Conservation (phyloP, 2,797 vertebrate genomes). For the Tragelaphus oryx region DNA sequence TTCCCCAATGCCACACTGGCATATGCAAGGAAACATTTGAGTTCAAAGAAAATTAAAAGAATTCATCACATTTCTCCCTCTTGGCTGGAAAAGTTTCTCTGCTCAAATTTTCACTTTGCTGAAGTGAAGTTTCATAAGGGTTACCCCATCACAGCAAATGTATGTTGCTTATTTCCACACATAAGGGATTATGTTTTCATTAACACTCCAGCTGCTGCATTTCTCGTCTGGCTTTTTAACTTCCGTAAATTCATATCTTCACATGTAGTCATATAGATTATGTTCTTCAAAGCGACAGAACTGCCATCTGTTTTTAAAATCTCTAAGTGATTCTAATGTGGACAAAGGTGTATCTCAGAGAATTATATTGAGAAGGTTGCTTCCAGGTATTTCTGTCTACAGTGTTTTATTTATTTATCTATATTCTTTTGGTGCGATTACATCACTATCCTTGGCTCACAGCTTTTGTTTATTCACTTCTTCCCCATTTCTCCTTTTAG, state of each 20-base stretch:
- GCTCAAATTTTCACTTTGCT: conserved; percentile 42
- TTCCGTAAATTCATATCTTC: not conserved
- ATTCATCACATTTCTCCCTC: conserved; percentile 61
- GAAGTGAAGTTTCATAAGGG: conserved; percentile 22
- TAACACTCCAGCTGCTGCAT: conserved; percentile 34
- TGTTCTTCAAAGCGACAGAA: not conserved
- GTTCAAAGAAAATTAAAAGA: conserved; percentile 69
- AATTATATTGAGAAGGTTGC: not conserved
- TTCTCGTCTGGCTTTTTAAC: conserved; percentile 29
- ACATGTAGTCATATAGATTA: not conserved
- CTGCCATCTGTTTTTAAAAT: not conserved
- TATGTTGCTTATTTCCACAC: conserved; percentile 55
- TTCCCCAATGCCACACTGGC: conserved; percentile 6
- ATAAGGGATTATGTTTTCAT: conserved; percentile 44
- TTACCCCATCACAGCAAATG: conserved; percentile 22
- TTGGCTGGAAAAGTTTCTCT: conserved; percentile 56
- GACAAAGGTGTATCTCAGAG: not conserved
- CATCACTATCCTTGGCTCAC: not conserved
- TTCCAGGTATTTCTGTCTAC: not conserved
- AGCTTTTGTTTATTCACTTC: not conserved
- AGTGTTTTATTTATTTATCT: not conserved
- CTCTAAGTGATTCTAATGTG: not conserved
- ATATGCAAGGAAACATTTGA: conserved; percentile 52
- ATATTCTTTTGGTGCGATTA: not conserved
- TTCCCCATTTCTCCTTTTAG: not conserved